phyloP scores from a whole-genome alignment of 2,888 invertebrate genomes.

The Bibio marci region DNA sequence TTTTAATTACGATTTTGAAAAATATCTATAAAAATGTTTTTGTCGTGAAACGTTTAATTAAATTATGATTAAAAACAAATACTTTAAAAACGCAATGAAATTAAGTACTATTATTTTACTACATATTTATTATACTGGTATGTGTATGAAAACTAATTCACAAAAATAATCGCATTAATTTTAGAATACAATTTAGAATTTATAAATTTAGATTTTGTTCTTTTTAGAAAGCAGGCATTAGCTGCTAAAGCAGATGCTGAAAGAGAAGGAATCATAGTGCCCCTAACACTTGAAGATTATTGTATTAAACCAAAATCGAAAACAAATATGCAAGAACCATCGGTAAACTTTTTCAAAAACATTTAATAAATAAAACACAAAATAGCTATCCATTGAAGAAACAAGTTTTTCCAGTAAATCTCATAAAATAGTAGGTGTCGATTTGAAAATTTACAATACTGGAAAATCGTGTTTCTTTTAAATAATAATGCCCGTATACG shows the following conservation, averaged over 20 bases:
- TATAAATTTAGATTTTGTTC: slow-evolving; percentile 5
- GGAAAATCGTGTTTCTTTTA: not conserved
- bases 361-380: not conserved
- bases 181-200: too few species aligned
- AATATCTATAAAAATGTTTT: too few species aligned
- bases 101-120: too few species aligned
- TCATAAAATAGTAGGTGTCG: not conserved
- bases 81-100: too few species aligned
- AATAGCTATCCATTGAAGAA: not conserved
- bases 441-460: not conserved
- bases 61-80: too few species aligned
- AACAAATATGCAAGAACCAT: slow-evolving; percentile 61
- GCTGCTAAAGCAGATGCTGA: slow-evolving; percentile 90
- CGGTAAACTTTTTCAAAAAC: slow-evolving; percentile 25
- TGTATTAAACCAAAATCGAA: slow-evolving; percentile 88
- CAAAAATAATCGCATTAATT: too few species aligned
- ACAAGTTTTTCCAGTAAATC: not conserved
- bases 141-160: too few species aligned
- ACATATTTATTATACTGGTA: too few species aligned
- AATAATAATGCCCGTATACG: not conserved
- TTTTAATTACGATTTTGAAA: too few species aligned
- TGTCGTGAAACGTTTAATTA: too few species aligned
- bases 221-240: slow-evolving; percentile 81
- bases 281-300: slow-evolving; percentile 94
- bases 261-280: slow-evolving; percentile 91